phyloP scores from a whole-genome alignment of 2,797 vertebrate genomes.

The Iguana delicatissima region DNA sequence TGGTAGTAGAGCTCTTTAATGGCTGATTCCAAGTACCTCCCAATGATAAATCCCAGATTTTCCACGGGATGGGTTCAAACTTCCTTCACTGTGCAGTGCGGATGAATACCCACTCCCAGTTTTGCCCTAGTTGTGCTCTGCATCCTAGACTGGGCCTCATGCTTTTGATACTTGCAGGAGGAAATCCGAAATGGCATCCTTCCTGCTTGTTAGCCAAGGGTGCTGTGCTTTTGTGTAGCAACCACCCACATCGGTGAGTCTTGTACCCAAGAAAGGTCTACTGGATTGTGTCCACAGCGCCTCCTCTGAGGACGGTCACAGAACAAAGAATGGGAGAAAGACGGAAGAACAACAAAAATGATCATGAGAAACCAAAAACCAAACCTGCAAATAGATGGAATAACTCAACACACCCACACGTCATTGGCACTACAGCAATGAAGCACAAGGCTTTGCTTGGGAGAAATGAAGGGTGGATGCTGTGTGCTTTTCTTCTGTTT shows the following conservation, averaged over 20 bases:
- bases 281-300: not conserved
- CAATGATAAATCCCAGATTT: no score
- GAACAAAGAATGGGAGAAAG: not conserved
- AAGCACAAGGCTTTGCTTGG: no score
- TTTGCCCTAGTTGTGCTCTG: no score
- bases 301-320: not conserved
- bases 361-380: not conserved
- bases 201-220: not conserved
- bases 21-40: no score
- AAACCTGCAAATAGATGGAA: not conserved
- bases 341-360: not conserved
- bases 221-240: no score
- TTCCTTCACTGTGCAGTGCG: no score
- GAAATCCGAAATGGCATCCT: not conserved
- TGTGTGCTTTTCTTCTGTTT: conserved; percentile 15
- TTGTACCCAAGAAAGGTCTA: not conserved
- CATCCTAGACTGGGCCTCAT: no score
- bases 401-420: not conserved
- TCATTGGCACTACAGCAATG: not conserved
- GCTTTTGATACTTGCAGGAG: not conserved
- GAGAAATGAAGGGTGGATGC: not conserved
- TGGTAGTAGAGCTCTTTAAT: no score
- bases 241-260: no score
- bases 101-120: no score
- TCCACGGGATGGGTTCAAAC: no score